phyloP scores from a whole-genome alignment of 2,113 vertebrate genomes.

The Callocephalon fimbriatum region DNA sequence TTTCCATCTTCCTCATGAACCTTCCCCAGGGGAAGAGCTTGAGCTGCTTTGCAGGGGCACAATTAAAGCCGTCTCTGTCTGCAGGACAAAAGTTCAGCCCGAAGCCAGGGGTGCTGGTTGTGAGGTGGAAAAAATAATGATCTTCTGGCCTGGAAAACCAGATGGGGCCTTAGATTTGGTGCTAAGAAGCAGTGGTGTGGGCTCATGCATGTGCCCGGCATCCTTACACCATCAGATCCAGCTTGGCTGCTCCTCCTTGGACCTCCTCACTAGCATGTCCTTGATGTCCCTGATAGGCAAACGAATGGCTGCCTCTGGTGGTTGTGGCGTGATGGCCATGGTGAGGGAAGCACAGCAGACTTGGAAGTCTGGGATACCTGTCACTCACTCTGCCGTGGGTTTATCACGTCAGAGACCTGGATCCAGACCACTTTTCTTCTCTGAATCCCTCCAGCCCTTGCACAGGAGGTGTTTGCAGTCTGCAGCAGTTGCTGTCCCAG shows the following conservation, averaged over 20 bases:
- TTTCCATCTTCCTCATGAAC: neutral
- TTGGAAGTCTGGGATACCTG: neutral
- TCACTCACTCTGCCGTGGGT: neutral
- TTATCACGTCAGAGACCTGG: neutral
- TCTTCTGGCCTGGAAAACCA: neutral
- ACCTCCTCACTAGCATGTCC: rapidly evolving
- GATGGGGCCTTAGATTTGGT: neutral
- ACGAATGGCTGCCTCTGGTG: neutral
- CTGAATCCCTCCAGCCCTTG: neutral
- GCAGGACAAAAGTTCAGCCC: neutral
- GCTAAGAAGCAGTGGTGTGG: rapidly evolving
- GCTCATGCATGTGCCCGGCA: rapidly evolving
- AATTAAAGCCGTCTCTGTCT: neutral
- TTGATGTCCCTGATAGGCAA: neutral
- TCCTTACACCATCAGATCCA: neutral
- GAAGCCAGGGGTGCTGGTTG: neutral
- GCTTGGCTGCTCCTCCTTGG: neutral
- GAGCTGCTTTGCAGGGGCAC: neutral
- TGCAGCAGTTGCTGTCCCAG: neutral
- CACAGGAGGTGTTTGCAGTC: rapidly evolving
- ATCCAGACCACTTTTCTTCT: neutral
- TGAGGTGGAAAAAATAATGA: neutral
- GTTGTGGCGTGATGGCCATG: rapidly evolving
- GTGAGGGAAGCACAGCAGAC: rapidly evolving
- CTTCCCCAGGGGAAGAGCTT: neutral